A percentile compares a stretch with the other conserved stretches of the same genome.
Evolutionary conservation across 2,797 vertebrate species (phyloP).

Genomic region (Gorsachius magnificus): DNA sequence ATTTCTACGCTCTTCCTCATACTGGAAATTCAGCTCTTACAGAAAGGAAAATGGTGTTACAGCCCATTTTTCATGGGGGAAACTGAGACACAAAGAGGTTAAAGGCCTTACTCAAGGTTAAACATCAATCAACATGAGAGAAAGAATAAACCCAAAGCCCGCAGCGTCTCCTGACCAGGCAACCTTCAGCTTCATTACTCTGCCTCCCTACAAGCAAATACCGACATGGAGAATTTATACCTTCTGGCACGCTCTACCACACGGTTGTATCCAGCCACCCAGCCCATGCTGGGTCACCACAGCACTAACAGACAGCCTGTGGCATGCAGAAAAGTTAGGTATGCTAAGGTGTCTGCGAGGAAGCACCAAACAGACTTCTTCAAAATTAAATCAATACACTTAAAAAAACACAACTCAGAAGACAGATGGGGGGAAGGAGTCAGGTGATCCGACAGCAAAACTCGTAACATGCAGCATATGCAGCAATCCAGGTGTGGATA

Average conservation of each 20-base stretch:
- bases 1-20: neutral
- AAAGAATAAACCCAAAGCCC: neutral
- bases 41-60: neutral
- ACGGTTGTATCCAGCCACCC: neutral
- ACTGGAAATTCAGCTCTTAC: neutral
- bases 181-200: neutral
- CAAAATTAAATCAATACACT: neutral
- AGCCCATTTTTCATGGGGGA: neutral
- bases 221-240: neutral
- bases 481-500: neutral
- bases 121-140: neutral
- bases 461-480: rapidly evolving
- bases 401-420: neutral
- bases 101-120: neutral
- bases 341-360: neutral
- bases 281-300: neutral
- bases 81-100: neutral
- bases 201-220: neutral
- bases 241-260: neutral
- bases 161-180: neutral
- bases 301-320: neutral
- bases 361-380: neutral
- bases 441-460: neutral
- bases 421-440: neutral
- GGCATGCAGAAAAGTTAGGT: neutral